Conservation (phyloP, 2,888 invertebrate genomes). For the Plebejus melissa region DNA sequence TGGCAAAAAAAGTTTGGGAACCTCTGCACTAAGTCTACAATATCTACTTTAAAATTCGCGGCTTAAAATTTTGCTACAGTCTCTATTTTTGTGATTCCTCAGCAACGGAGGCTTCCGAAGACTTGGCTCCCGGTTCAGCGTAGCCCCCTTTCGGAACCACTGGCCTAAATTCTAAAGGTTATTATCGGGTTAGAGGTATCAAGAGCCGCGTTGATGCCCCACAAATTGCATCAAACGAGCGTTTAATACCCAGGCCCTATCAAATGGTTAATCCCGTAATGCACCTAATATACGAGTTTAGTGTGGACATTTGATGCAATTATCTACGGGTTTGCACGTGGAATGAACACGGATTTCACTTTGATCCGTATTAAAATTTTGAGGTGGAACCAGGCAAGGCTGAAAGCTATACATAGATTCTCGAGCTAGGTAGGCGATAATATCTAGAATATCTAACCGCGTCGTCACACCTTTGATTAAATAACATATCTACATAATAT, state of each 20-base stretch:
- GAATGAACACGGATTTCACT: not conserved
- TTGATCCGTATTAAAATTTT: not conserved
- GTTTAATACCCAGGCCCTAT: not conserved
- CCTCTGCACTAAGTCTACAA: too few relatives aligned
- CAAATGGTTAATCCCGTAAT: not conserved
- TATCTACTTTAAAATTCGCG: too few relatives aligned
- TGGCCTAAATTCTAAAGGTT: not conserved
- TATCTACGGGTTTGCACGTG: not conserved
- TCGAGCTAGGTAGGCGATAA: too few relatives aligned
- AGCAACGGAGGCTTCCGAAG: not conserved
- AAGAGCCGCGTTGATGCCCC: not conserved
- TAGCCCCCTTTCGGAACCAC: not conserved
- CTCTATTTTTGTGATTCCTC: not conserved
- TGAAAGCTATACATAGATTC: too few relatives aligned
- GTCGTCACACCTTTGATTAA: too few relatives aligned
- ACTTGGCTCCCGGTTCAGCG: not conserved
- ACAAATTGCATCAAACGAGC: not conserved
- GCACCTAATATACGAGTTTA: not conserved
- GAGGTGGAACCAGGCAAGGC: not conserved
- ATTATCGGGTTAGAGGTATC: slow-evolving; percentile 2
- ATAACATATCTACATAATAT: too few relatives aligned
- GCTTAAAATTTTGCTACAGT: not conserved
- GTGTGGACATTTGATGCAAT: slow-evolving; percentile 3
- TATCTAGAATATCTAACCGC: too few relatives aligned
- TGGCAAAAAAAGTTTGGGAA: too few relatives aligned